phyloP scores from a whole-genome alignment of 1,140 invertebrate genomes.

The Drosophila lowei region DNA sequence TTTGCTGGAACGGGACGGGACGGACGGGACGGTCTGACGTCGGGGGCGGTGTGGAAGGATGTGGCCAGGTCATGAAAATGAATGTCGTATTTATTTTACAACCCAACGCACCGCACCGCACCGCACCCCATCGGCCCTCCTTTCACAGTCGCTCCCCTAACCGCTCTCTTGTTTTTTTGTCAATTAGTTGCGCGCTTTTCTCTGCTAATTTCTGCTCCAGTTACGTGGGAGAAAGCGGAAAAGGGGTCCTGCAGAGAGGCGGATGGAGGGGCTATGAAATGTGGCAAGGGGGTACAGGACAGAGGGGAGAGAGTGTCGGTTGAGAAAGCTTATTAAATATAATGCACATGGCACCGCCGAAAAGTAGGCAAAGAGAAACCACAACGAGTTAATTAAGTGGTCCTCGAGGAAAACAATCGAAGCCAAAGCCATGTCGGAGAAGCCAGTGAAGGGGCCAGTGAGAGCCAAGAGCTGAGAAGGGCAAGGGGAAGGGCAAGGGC shows the following conservation, averaged over 20 bases:
- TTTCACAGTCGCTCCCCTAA: not conserved
- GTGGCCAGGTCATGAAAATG: conserved; percentile 56
- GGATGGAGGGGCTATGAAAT: not conserved
- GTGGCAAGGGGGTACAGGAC: not conserved
- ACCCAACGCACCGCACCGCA: no score
- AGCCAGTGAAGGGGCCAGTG: no score
- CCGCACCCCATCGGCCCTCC: not conserved
- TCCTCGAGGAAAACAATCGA: conserved; percentile 28
- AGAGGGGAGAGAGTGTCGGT: conserved; percentile 1
- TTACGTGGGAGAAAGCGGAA: conserved; percentile 41
- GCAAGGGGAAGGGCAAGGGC: no score
- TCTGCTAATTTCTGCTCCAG: conserved; percentile 75
- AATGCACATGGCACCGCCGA: conserved; percentile 51
- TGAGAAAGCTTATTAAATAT: conserved; percentile 60
- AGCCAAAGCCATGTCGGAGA: not conserved
- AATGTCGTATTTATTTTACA: conserved; percentile 60
- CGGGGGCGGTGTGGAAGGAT: not conserved
- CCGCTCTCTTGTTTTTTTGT: conserved; percentile 2
- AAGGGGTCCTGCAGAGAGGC: not conserved
- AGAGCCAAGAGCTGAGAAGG: no score
- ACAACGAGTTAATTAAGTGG: conserved; percentile 72
- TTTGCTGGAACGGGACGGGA: conserved; percentile 39
- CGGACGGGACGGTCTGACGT: not conserved
- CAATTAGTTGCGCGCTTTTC: conserved; percentile 36
- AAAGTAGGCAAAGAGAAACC: conserved; percentile 40